Evolutionary conservation across 2,113 vertebrate species (phyloP), one percentile per base, ranked within the genome.

Genomic region (Callocephalon fimbriatum): DNA sequence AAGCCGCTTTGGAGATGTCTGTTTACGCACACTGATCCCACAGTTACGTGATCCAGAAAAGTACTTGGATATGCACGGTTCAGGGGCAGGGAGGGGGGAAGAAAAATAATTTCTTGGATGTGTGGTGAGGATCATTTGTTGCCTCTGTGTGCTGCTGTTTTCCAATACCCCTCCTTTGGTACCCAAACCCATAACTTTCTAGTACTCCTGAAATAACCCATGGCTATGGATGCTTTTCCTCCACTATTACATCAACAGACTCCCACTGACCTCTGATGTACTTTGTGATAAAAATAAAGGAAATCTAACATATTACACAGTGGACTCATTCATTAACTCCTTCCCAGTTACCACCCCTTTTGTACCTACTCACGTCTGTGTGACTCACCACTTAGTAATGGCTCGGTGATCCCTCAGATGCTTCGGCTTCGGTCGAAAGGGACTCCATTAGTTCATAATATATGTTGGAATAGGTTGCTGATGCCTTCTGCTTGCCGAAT

Each of bases 1-100:
- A 92, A 90, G 73, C 88, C 4, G 17, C 83, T 92, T 94, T 92
- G 88, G 76, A 92, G 79, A 65, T 17, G 90, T 38, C 90, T 95
- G 68, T 72, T 89, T 91, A 77, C 17, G 25, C 70, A 63, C 0
- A 5, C 61, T 0, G 1, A 91, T 72, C 73, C 56, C 83, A 82
- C 76, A 50, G 68, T 32, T 61, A 65, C 68, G 92, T 61, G 92
- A 92, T 95, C 95, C 86, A 85, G 73, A 58, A 61, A 86, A 90
- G 86, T 74, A 86, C 77, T 94, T 89, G 83, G 79, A 80, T 79
- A 88, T 35, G 83, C 79, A 86, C 38, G n/a, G 71, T 25, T 88
- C 2, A 4, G 23, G 17, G 25, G 23, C 8, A 3, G 47, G 16
- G 13, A 8, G 48, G 23, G 32, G 61, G 44, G 42, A 29, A 76